Evolutionary conservation across 2,888 invertebrate species (phyloP).

Genomic region (Noctua janthe): DNA sequence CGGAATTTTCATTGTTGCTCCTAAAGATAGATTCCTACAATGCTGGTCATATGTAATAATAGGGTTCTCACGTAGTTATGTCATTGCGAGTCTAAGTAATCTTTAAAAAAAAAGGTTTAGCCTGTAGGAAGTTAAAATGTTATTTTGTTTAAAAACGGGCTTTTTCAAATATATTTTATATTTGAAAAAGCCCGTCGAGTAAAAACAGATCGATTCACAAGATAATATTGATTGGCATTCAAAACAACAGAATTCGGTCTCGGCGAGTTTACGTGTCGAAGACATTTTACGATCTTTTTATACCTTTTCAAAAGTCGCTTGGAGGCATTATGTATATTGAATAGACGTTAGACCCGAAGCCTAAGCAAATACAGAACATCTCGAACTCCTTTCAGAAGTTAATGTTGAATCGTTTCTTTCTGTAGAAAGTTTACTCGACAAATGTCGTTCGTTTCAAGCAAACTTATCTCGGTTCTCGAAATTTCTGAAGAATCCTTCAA

Average conservation of each 20-base stretch:
- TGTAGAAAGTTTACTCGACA: conserved; percentile 63
- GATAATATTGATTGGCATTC: conserved; percentile 59
- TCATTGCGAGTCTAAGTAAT: not conserved
- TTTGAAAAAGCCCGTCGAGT: conserved; percentile 1
- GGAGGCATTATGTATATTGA: conserved; percentile 56
- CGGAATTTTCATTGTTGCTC: conserved; percentile 5
- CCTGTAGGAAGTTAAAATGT: not conserved
- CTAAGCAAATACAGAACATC: conserved; percentile 54
- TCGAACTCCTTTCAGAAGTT: conserved; percentile 55
- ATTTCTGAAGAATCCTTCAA: conserved; percentile 68
- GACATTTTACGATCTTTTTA: conserved; percentile 63
- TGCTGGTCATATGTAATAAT: not conserved
- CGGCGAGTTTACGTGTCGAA: conserved; percentile 38
- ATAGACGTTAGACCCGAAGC: conserved; percentile 30
- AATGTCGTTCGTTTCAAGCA: conserved; percentile 75
- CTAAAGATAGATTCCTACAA: conserved; percentile 2
- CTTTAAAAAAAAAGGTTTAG: not conserved
- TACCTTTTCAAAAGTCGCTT: conserved; percentile 55
- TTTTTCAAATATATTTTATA: no score
- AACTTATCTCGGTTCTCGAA: conserved; percentile 74
- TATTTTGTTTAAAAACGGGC: not conserved
- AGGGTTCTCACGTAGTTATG: not conserved
- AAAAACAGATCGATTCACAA: conserved; percentile 24
- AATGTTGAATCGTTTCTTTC: conserved; percentile 68
- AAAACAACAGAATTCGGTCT: conserved; percentile 52